These are phyloP conservation scores for Rhinella marina DNA, from an alignment of 2,797 vertebrate species.

Conservation along the genomic window DNA sequence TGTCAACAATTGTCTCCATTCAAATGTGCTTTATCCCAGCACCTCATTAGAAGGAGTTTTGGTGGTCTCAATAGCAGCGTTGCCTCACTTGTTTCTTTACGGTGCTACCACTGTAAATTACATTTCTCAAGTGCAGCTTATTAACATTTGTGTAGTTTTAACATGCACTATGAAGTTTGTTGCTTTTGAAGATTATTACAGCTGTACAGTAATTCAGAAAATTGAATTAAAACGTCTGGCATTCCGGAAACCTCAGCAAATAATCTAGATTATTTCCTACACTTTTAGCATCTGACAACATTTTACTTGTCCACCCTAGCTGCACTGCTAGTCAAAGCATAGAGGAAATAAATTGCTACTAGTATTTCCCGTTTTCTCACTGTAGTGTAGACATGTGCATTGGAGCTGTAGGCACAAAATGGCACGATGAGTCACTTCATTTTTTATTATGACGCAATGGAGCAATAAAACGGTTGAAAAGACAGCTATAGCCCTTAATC, in stretches of 20 bases:
- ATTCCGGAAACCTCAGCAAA: neutral
- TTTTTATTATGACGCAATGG: neutral
- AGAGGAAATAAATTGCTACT: neutral
- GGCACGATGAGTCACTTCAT: neutral
- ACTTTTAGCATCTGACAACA: neutral
- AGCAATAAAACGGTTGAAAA: too few species aligned
- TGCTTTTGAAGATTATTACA: neutral
- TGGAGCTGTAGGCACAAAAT: neutral
- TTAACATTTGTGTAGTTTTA: constrained; percentile 9
- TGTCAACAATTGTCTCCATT: constrained; percentile 60
- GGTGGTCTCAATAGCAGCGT: constrained; percentile 35
- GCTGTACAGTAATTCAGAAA: constrained; percentile 15
- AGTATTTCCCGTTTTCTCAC: constrained; percentile 11
- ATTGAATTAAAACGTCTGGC: neutral
- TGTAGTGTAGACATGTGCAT: constrained; percentile 22
- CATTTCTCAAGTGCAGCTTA: constrained; percentile 13
- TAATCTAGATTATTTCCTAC: neutral
- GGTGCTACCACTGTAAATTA: constrained; percentile 38
- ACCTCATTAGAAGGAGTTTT: constrained; percentile 48
- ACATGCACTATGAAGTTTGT: neutral
- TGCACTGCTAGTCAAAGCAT: neutral
- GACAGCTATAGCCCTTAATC: too few species aligned
- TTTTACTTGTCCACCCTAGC: neutral
- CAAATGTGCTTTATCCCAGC: constrained; percentile 49
- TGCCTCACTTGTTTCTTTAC: constrained; percentile 29